phyloP scores from a whole-genome alignment of 2,888 invertebrate species.

The Agrotis clavis region DNA sequence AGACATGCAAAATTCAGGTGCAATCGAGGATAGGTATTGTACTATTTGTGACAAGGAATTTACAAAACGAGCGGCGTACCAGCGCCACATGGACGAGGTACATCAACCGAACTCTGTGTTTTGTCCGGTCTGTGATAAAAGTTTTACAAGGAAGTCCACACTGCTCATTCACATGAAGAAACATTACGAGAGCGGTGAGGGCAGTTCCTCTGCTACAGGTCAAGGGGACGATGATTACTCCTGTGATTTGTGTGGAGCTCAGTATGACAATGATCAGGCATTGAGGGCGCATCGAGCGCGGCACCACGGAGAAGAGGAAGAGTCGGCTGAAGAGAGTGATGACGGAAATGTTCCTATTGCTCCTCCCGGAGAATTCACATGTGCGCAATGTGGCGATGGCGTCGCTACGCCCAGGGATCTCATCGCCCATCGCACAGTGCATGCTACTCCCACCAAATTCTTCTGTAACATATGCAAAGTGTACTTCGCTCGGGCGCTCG shows the following conservation, averaged over 20 bases:
- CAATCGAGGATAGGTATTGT: slow-evolving; percentile 90
- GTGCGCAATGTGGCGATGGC: slow-evolving; percentile 90
- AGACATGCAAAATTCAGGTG: slow-evolving; percentile 84
- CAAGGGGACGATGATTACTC: slow-evolving; percentile 84
- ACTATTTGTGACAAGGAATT: slow-evolving; percentile 92
- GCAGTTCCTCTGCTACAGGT: slow-evolving; percentile 75
- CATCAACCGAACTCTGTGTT: slow-evolving; percentile 90
- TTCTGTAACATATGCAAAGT: slow-evolving; percentile 92
- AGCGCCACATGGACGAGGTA: slow-evolving; percentile 91
- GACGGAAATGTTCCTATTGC: slow-evolving; percentile 78
- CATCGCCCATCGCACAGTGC: slow-evolving; percentile 90
- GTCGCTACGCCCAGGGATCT: slow-evolving; percentile 90
- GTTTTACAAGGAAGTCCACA: slow-evolving; percentile 92
- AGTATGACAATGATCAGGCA: slow-evolving; percentile 91
- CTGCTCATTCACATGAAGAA: slow-evolving; percentile 92
- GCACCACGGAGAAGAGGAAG: slow-evolving; percentile 90
- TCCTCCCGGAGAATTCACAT: slow-evolving; percentile 88
- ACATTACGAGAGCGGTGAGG: slow-evolving; percentile 88
- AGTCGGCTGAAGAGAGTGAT: slow-evolving; percentile 82
- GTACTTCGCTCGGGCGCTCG: slow-evolving; percentile 86
- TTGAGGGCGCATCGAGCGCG: slow-evolving; percentile 91
- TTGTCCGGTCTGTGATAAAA: slow-evolving; percentile 92
- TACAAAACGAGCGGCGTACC: slow-evolving; percentile 91
- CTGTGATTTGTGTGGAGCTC: slow-evolving; percentile 92
- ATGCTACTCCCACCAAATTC: slow-evolving; percentile 88